phyloP scores from a whole-genome alignment of 2,797 vertebrate species.

The Coregonus ussuriensis region DNA sequence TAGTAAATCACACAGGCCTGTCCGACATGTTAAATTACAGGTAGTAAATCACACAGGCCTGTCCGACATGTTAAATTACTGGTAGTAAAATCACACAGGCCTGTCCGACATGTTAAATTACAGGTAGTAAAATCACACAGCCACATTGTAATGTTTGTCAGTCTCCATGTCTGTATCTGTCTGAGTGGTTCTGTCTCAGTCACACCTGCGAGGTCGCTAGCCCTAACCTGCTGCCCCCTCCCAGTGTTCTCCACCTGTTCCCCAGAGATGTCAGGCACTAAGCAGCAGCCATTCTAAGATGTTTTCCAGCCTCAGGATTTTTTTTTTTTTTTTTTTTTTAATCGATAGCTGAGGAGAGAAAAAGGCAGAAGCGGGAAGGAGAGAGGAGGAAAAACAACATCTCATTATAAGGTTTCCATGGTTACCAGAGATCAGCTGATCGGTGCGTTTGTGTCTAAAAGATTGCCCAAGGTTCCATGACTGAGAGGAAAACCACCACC shows the following conservation, averaged over 20 bases:
- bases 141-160: too few relatives aligned
- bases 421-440: constrained; percentile 57
- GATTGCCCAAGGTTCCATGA: constrained; percentile 25
- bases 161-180: neutral
- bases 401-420: neutral
- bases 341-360: constrained; percentile 3
- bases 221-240: too few relatives aligned
- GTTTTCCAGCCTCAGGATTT: constrained; percentile 26
- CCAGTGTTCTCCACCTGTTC: constrained; percentile 4
- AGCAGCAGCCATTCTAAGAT: constrained; percentile 18
- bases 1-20: too few relatives aligned
- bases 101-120: too few relatives aligned
- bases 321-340: neutral
- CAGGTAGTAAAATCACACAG: too few relatives aligned
- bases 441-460: constrained; percentile 35
- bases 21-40: too few relatives aligned
- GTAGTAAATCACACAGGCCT: too few relatives aligned
- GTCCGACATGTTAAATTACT: too few relatives aligned
- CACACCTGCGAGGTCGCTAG: constrained; percentile 45
- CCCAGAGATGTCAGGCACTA: constrained; percentile 59
- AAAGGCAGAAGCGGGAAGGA: constrained; percentile 11
- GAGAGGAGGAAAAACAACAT: constrained; percentile 24
- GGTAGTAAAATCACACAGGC: too few relatives aligned
- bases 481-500: neutral
- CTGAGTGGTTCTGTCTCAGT: neutral